Base-by-base conservation (phyloP, 1,140 invertebrate genomes). In the Anastrepha ludens region DNA sequence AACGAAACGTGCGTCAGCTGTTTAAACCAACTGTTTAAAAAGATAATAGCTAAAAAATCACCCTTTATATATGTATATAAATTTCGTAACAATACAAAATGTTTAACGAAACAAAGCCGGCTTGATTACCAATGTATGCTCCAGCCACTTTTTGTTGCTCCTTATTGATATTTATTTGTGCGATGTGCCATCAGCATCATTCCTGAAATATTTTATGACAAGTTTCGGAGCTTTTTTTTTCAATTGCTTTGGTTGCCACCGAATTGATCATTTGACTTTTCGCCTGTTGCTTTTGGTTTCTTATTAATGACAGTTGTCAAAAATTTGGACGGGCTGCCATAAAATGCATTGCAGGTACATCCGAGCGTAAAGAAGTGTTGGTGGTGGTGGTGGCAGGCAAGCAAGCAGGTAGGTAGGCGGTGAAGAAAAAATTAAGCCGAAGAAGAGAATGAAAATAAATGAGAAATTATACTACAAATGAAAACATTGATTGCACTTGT, bases 401-500 rank as follows among this genome's bases (percentile, higher is more conserved):
- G 5, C 29, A 29, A 29, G 29, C 29, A 29, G 29, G 29, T 29
- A 29, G 29, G 29, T 29, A 29, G 29, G 29, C 29, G 1, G 1
- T 15, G 70, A 4, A 62, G 13, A 62, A 17, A 9, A 6, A 62
- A 17, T 62, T 62, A 62, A 62, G 50, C 50, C 50, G 50, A 6
- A 55, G 50, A 55, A 55, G 50, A 67, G 20, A 67, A 67, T 11
- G 11, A 29, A 11, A 39, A 29, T 0, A 86, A 86, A 58, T 59
- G 85, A 62, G 39, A 39, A 58, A 20, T 6, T 7, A 29, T 55
- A n/a, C n/a, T 59, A 39, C 50, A 44, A 59, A 58, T 44, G 17
- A 58, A 59, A 62, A 86, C 20, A 62, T 17, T 29, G 55, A 86
- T 86, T 58, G 50, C 44, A 44, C n/a, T 59, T 47, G 15, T 74